These are phyloP conservation scores for Bombylius discolor DNA, from an alignment of 2,888 invertebrate genomes.

Conservation along the genomic window DNA sequence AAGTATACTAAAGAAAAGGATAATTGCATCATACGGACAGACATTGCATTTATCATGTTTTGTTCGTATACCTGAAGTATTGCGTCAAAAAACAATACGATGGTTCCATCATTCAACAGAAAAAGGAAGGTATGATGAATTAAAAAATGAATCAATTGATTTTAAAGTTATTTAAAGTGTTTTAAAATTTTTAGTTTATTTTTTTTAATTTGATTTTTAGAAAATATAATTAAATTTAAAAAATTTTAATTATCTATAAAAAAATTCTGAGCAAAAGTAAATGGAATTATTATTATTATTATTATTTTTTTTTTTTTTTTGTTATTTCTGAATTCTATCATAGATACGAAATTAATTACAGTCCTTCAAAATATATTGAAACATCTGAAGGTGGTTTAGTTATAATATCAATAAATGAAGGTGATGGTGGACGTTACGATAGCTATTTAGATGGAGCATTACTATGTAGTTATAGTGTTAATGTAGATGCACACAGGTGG, in stretches of 20 bases:
- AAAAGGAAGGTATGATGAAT: constrained; percentile 49
- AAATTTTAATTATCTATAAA: too few relatives aligned
- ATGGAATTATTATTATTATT: too few relatives aligned
- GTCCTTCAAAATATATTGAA: constrained; percentile 85
- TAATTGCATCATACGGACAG: constrained; percentile 87
- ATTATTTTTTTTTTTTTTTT: not conserved
- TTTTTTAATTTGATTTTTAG: not conserved
- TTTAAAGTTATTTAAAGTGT: too few relatives aligned
- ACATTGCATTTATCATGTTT: constrained; percentile 85
- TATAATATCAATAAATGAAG: constrained; percentile 76
- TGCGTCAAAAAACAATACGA: constrained; percentile 65
- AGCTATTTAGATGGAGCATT: constrained; percentile 81
- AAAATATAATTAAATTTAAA: too few relatives aligned
- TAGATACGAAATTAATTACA: constrained; percentile 39
- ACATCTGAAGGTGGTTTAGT: constrained; percentile 85
- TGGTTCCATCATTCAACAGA: constrained; percentile 86
- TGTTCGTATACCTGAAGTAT: constrained; percentile 75
- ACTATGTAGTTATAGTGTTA: constrained; percentile 81
- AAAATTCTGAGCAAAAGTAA: too few relatives aligned
- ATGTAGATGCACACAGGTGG: constrained; percentile 77
- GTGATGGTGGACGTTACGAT: constrained; percentile 80
- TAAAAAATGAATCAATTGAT: not conserved
- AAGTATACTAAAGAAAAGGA: constrained; percentile 73
- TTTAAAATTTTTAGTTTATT: not conserved
- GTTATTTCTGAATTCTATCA: not conserved